Percentiles rank a stretch among this genome's conserved stretches.
Conservation (phyloP, 2,888 invertebrate species). For the Cylloceria caligata region DNA sequence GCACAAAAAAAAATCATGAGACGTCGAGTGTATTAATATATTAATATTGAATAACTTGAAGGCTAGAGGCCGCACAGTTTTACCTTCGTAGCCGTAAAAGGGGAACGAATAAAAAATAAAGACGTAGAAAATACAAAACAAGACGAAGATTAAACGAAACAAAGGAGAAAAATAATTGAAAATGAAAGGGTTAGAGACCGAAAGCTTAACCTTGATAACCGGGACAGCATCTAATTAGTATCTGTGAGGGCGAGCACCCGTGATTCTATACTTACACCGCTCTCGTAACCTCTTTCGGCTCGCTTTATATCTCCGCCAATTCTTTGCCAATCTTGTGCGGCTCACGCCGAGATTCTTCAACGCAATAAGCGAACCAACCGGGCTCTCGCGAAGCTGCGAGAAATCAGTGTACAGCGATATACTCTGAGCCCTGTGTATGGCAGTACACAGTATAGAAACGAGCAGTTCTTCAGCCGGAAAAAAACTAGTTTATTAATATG, state of each 20-base stretch:
- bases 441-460: constrained; percentile 36
- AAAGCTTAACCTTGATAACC: constrained; percentile 68
- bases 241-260: constrained; percentile 24
- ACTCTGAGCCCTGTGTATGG: constrained; percentile 13
- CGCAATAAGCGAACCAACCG: constrained; percentile 70
- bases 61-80: neutral
- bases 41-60: neutral
- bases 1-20: too few relatives aligned
- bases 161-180: constrained; percentile 19
- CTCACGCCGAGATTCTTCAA: constrained; percentile 32
- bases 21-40: neutral
- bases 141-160: constrained; percentile 11
- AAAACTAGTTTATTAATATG: constrained; percentile 80
- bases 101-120: neutral
- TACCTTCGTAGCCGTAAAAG: neutral
- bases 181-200: constrained; percentile 44
- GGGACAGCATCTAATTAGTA: constrained; percentile 71
- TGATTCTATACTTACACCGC: constrained; percentile 19
- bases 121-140: neutral
- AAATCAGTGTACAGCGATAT: constrained; percentile 22
- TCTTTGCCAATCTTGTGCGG: constrained; percentile 56
- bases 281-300: neutral
- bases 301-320: constrained; percentile 34
- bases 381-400: constrained; percentile 25
- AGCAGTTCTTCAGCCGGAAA: constrained; percentile 54